phyloP scores from a whole-genome alignment of 2,113 vertebrate genomes.

The Chamaetylas fuelleborni region DNA sequence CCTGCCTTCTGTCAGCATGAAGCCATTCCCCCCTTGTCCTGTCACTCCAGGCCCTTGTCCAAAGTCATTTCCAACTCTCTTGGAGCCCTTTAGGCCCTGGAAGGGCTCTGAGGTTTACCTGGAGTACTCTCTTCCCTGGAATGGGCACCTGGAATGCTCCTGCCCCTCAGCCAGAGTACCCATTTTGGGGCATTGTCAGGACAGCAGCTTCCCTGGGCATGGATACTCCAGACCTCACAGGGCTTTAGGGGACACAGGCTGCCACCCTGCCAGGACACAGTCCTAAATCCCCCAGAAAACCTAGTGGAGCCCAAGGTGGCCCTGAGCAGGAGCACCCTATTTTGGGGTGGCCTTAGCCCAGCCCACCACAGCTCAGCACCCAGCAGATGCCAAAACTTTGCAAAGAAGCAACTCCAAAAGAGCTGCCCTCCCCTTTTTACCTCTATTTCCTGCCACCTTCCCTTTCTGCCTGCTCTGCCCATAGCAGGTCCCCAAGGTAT shows the following conservation, averaged over 20 bases:
- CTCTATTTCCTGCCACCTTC: neutral
- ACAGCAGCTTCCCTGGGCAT: neutral
- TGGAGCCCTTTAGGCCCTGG: neutral
- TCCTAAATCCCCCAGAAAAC: neutral
- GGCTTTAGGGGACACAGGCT: neutral
- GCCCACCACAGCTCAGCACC: neutral
- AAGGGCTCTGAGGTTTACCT: neutral
- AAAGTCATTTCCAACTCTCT: neutral
- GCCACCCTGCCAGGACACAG: neutral
- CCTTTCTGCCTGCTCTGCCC: neutral
- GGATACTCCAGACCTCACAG: fast-evolving
- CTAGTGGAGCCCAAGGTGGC: fast-evolving
- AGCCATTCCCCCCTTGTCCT: fast-evolving
- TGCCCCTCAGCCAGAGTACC: fast-evolving
- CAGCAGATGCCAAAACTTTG: fast-evolving
- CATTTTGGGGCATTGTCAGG: fast-evolving
- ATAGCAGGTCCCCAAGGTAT: neutral
- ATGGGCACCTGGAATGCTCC: neutral
- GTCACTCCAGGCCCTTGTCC: neutral
- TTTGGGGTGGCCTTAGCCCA: neutral
- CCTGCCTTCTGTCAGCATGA: neutral
- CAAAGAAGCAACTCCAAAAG: neutral
- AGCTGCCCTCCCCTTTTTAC: neutral
- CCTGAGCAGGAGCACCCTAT: neutral
- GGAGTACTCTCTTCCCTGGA: neutral